phyloP scores from a whole-genome alignment of 2,888 invertebrate genomes.

The Oligia fasciuncula region DNA sequence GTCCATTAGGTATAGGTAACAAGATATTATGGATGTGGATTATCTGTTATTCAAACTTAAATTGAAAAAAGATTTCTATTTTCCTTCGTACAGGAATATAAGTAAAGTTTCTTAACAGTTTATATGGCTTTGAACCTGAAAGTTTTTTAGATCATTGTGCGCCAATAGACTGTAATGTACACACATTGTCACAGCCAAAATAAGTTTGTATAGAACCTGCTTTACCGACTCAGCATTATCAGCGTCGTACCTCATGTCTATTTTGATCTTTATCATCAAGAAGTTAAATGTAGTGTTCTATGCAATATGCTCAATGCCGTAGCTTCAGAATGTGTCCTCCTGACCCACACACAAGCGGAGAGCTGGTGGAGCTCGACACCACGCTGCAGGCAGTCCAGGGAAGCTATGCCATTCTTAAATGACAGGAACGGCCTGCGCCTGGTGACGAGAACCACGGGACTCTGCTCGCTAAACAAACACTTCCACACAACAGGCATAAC shows the following conservation, averaged over 20 bases:
- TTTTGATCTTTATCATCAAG: neutral
- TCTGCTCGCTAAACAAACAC: neutral
- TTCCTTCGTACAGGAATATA: neutral
- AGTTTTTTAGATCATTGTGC: neutral
- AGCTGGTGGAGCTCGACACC: neutral
- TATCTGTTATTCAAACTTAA: neutral
- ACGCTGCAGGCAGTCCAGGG: neutral
- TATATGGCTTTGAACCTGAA: neutral
- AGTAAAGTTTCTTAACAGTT: neutral
- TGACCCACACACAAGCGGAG: neutral
- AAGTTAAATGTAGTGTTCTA: neutral
- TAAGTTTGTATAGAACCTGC: neutral
- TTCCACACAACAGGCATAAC: neutral
- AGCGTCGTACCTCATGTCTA: neutral
- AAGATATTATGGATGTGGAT: conserved; percentile 7
- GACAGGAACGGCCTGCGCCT: no score
- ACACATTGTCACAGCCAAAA: neutral
- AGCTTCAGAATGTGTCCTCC: neutral
- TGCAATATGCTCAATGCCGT: neutral
- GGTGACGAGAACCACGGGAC: no score
- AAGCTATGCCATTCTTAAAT: neutral
- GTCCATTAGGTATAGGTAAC: neutral
- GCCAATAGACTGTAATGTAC: neutral
- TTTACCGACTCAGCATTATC: neutral
- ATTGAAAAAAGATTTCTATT: neutral